phyloP scores from a whole-genome alignment of 2,113 vertebrate species.

The Cyanoderma ruficeps region DNA sequence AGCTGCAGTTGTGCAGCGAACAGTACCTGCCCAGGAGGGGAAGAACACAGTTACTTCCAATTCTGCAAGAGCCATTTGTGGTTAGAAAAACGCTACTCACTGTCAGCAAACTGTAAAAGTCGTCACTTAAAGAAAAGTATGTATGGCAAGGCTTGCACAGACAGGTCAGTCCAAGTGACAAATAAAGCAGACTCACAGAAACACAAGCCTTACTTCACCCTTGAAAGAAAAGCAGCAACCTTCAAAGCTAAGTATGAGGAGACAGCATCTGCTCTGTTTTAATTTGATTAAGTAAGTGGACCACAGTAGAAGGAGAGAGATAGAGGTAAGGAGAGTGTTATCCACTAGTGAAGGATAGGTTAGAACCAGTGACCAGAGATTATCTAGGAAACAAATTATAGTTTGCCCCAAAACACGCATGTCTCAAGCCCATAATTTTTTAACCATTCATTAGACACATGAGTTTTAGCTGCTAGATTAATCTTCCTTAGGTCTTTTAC shows the following conservation, averaged over 20 bases:
- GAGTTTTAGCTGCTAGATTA: not conserved
- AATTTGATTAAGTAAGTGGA: not conserved
- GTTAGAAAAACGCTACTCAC: not conserved
- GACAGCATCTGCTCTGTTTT: not conserved
- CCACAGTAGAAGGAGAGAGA: not conserved
- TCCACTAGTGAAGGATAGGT: not conserved
- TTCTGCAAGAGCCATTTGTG: not conserved
- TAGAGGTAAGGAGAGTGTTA: not conserved
- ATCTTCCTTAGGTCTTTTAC: not conserved
- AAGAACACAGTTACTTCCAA: not conserved
- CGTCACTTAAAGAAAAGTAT: not conserved
- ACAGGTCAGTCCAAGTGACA: not conserved
- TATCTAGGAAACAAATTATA: not conserved
- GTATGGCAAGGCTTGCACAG: not conserved
- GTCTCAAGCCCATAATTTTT: not conserved
- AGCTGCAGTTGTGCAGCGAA: conserved; percentile 95
- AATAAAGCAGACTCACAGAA: not conserved
- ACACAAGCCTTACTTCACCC: not conserved
- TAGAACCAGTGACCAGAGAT: not conserved
- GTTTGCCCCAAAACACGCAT: not conserved
- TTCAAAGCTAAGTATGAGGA: not conserved
- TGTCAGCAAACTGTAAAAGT: not conserved
- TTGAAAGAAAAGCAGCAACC: not conserved
- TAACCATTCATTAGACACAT: not conserved
- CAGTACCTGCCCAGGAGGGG: conserved; percentile 81